phyloP scores from a whole-genome alignment of 2,797 vertebrate genomes.

The Brachyalestes nurse region DNA sequence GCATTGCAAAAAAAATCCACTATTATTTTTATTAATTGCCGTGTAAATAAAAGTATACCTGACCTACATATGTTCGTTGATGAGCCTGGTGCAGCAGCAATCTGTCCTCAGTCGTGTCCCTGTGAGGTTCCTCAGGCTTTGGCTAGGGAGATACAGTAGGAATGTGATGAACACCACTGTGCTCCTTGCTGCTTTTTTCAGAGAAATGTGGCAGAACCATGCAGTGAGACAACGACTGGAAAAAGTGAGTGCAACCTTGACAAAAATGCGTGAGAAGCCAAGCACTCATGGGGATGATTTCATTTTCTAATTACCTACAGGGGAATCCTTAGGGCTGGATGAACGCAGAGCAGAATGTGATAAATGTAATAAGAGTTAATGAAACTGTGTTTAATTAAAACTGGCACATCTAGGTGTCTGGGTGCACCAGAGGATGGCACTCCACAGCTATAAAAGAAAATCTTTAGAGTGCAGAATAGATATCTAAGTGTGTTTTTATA shows the following conservation, averaged over 20 bases:
- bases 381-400: not conserved
- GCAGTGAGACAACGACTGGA: not conserved
- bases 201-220: not conserved
- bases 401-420: not conserved
- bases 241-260: not conserved
- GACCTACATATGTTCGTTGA: not conserved
- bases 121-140: not conserved
- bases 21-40: not conserved
- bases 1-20: not conserved
- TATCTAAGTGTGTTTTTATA: not conserved
- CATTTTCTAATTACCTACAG: not conserved
- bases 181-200: conserved; percentile 28
- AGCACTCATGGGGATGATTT: not conserved
- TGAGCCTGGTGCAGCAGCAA: not conserved
- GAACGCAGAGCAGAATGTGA: not conserved
- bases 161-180: conserved; percentile 1
- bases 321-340: not conserved
- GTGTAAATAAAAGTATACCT: not conserved
- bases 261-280: not conserved
- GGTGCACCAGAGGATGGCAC: conserved; percentile 26
- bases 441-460: conserved; percentile 4
- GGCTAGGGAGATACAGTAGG: not conserved
- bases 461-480: not conserved
- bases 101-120: no score
- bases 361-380: not conserved